phyloP scores from a whole-genome alignment of 2,797 vertebrate genomes.

The Siniperca undulata region DNA sequence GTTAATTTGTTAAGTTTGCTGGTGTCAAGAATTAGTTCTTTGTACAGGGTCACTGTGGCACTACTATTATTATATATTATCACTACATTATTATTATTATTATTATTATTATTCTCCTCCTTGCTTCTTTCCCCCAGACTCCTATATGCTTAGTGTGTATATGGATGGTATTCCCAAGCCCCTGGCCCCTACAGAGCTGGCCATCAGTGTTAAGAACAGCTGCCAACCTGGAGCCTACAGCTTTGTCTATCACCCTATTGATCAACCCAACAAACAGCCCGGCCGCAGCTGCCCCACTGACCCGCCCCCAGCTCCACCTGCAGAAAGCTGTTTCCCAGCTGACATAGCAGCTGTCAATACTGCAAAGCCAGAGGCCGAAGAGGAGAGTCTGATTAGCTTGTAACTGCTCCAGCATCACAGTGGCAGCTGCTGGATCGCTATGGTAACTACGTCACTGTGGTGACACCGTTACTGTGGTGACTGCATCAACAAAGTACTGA shows the following conservation, averaged over 20 bases:
- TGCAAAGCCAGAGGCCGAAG: constrained; percentile 28
- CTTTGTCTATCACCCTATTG: constrained; percentile 90
- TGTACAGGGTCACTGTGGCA: neutral
- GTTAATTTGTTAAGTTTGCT: too few relatives aligned
- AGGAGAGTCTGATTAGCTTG: constrained; percentile 74
- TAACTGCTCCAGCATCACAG: constrained; percentile 40
- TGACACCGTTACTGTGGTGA: neutral
- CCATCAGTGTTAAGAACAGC: constrained; percentile 89
- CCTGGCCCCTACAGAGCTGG: constrained; percentile 88
- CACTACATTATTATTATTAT: neutral
- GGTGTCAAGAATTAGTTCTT: too few relatives aligned
- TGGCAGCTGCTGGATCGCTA: neutral
- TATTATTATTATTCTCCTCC: neutral
- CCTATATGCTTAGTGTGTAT: constrained; percentile 67
- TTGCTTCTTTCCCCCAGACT: constrained; percentile 56
- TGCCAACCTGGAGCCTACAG: constrained; percentile 90
- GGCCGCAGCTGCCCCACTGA: constrained; percentile 49
- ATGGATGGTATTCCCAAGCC: constrained; percentile 74
- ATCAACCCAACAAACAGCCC: constrained; percentile 8
- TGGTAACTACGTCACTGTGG: constrained; percentile 15
- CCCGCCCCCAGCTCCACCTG: constrained; percentile 58
- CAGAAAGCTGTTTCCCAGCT: neutral
- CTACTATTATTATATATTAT: neutral
- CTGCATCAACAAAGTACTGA: neutral
- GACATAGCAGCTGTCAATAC: neutral